Base-by-base conservation (phyloP, 1,140 invertebrate species). In the Diabrotica virgifera region DNA sequence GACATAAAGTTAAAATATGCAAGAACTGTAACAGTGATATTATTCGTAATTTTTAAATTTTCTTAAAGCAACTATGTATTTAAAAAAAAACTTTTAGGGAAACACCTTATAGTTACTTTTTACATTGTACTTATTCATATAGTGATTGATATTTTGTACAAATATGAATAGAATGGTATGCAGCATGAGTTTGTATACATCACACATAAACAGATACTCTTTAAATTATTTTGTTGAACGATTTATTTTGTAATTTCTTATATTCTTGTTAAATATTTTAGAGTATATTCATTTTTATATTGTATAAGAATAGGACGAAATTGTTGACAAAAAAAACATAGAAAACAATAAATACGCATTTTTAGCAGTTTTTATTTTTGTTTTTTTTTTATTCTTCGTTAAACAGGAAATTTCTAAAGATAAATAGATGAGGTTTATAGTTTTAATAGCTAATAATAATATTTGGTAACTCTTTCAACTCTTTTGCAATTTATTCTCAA, bases 231-330 rank as follows among this genome's bases (percentile, higher is more conserved):
- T 55, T 55, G 13, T 55, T 14, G 35, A 12, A 36, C 8, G 9
- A 55, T 55, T 36, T 55, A 24, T 55, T 14, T 55, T 55, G 53
- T 55, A 24, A 24, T 14, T 5, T 55, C 9, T 12, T 55, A 55
- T 12, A 55, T 55, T 55, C 8, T 55, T 55, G 13, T 24, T 24
- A 55, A 10, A 55, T 55, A 55, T 55, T 55, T 46, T 46, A 46
- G 8, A 46, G 8, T 46, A 46, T 46, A 46, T 46, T 46, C 8
- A 46, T 46, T 46, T 46, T 46, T 46, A 10, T 46, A 46, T 46
- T 46, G 8, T 46, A 46, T 46, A 46, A 24, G 24, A 24, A 24
- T 24, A 24, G 24, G 24, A 24, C 24, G 24, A 24, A 24, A 24
- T 24, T 24, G 24, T 24, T 24, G 24, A 24, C 24, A 24, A 24